Evolutionary conservation across 1,140 invertebrate genomes (phyloP).

Genomic region (Aphelinus certus): DNA sequence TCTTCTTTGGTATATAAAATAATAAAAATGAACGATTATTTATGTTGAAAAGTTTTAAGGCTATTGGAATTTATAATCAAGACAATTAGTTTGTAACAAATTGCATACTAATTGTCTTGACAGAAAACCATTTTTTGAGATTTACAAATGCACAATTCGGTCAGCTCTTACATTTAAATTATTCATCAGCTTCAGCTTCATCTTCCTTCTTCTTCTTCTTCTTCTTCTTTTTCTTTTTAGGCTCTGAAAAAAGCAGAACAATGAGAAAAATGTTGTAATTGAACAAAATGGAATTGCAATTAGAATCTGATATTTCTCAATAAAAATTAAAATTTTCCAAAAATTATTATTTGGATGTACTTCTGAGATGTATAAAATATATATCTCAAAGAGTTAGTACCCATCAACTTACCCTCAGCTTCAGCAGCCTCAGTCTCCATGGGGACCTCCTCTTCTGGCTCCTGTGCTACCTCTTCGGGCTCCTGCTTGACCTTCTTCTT

Average conservation of each 20-base stretch:
- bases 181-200: too few species aligned
- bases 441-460: not conserved
- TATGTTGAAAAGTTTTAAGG: not conserved
- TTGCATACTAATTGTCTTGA: too few species aligned
- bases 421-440: not conserved
- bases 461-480: constrained; percentile 38
- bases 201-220: constrained; percentile 43
- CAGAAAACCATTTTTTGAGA: too few species aligned
- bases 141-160: too few species aligned
- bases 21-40: constrained; percentile 2
- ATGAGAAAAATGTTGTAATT: not conserved
- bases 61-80: too few species aligned
- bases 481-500: constrained; percentile 50
- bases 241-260: constrained; percentile 43
- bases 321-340: not conserved
- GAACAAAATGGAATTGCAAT: not conserved
- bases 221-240: constrained; percentile 63
- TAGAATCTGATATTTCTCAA: not conserved
- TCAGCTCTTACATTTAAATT: too few species aligned
- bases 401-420: not conserved
- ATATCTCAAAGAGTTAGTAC: too few species aligned
- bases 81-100: too few species aligned
- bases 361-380: too few species aligned
- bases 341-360: too few species aligned
- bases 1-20: not conserved